Percentiles rank a stretch among this genome's conserved stretches.
phyloP scores from a whole-genome alignment of 1,140 invertebrate genomes.

The Aphidius ervi region DNA sequence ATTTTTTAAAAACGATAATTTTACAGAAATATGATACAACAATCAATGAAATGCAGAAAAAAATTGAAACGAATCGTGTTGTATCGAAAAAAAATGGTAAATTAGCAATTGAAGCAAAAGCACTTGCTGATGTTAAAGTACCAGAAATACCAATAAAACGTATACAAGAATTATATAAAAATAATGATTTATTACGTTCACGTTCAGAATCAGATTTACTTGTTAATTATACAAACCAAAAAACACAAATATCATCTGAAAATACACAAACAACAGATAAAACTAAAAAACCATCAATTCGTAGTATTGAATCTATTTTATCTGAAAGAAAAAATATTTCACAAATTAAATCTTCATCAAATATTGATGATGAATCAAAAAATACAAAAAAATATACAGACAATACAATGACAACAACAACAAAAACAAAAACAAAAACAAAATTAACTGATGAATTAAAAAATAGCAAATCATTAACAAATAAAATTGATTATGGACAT shows the following conservation, averaged over 20 bases:
- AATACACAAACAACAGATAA: conserved; percentile 5
- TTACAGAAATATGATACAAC: conserved; percentile 49
- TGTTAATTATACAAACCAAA: not conserved
- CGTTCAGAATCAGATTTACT: conserved; percentile 44
- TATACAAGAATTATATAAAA: conserved; percentile 48
- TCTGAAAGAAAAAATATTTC: conserved; percentile 20
- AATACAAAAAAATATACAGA: not conserved
- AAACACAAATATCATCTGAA: conserved; percentile 6
- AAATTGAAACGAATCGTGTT: conserved; percentile 42
- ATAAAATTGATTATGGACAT: conserved; percentile 37
- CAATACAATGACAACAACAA: not conserved
- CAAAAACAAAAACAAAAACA: not conserved
- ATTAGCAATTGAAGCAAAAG: conserved; percentile 45
- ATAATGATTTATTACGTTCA: conserved; percentile 41
- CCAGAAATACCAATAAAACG: conserved; percentile 48
- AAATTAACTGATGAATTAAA: conserved; percentile 10
- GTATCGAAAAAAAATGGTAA: conserved; percentile 42
- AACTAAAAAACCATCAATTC: conserved; percentile 5
- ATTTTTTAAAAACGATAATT: conserved; percentile 2
- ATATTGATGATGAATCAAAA: not conserved
- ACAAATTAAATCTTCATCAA: not conserved
- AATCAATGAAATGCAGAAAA: conserved; percentile 50
- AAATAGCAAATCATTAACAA: conserved; percentile 14
- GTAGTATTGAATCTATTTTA: conserved; percentile 25
- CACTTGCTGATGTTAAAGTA: conserved; percentile 48